Evolutionary conservation across 2,113 vertebrate genomes (phyloP).

Genomic region (Pituophis catenifer): DNA sequence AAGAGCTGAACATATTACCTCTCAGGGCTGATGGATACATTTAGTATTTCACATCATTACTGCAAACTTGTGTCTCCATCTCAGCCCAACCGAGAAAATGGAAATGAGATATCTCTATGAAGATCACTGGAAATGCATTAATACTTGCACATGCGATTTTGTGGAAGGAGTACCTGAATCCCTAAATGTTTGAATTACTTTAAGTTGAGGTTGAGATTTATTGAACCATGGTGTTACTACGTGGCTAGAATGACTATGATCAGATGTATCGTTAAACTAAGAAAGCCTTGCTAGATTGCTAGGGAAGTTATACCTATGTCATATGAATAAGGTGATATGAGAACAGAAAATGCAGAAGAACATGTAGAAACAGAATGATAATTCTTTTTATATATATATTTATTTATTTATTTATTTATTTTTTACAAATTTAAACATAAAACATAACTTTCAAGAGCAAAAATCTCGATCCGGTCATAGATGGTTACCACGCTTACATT

Average conservation of each 20-base stretch:
- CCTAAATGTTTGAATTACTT: background rate
- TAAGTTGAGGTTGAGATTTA: background rate
- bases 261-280: background rate
- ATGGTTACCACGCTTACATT: no score
- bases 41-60: background rate
- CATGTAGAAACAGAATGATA: background rate
- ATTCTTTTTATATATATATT: background rate
- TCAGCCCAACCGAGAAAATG: background rate
- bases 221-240: background rate
- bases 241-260: background rate
- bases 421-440: no score
- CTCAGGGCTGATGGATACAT: background rate
- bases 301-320: background rate
- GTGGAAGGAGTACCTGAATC: background rate
- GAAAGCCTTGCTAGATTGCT: background rate
- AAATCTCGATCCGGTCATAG: no score
- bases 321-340: background rate
- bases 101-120: background rate
- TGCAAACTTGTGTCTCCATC: background rate
- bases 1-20: background rate
- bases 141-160: background rate
- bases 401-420: no score
- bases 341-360: background rate
- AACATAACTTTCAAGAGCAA: no score
- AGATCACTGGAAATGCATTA: background rate